Base-by-base conservation (phyloP, 2,113 vertebrate species). In the Zosterops lateralis region DNA sequence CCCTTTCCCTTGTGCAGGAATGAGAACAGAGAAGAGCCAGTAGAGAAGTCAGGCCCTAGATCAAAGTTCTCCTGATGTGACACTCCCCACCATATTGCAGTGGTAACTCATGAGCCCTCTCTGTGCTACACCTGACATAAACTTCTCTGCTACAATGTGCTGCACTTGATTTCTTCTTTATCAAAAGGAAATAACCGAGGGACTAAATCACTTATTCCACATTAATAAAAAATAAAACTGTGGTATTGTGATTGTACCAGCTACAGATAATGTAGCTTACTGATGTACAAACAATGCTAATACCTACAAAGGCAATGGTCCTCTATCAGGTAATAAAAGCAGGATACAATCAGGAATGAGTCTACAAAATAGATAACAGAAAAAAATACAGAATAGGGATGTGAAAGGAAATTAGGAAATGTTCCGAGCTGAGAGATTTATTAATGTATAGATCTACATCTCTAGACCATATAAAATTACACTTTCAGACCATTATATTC, bases 321-420 rank as follows among this genome's bases (percentile, higher is more conserved):
- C 12, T 74, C 15, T 42, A 18, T 17, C n/a, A 31, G 13, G 12
- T 51, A 74, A 84, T 45, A 87, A 71, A 93, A 74, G 34, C 18
- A 85, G 60, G 53, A 86, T 40, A 80, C 5, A 74, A 86, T 17
- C 36, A 25, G 47, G 34, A 93, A 66, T 44, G 64, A 71, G 56
- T 67, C 64, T 84, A 6, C 18, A 8, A 90, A 89, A 93, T 10
- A 77, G 72, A 26, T 81, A 92, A 84, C 24, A 81, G 54, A 73
- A 93, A 70, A 71, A 83, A 71, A 31, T 31, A 75, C 17, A 79
- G 65, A 91, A 94, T n/a, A 16, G 15, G 53, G 25, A 65, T 67
- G 28, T 60, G 60, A 94, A 89, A 89, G 73, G 70, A 94, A 94
- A 94, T 95, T 64, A 84, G 67, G n/a, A 96, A 94, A 84, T 67